Conservation (phyloP, 2,797 vertebrate species). For the Galago senegalensis region DNA sequence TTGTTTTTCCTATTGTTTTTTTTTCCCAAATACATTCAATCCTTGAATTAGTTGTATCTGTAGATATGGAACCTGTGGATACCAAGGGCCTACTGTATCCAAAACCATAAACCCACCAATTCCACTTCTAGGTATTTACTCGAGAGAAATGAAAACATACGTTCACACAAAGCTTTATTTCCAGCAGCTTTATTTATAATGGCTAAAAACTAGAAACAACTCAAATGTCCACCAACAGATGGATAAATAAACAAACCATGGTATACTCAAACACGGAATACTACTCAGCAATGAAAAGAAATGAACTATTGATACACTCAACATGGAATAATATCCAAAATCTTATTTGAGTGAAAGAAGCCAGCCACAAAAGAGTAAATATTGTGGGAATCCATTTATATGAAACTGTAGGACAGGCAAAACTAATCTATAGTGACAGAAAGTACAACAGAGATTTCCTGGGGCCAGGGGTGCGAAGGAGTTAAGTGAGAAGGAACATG, state of each 20-base stretch:
- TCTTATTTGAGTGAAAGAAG: not conserved
- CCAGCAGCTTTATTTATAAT: not conserved
- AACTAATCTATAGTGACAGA: not conserved
- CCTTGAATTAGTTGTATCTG: not conserved
- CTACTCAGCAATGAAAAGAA: not conserved
- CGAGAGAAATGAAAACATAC: not conserved
- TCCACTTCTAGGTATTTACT: not conserved
- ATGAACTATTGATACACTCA: not conserved
- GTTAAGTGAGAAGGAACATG: not conserved
- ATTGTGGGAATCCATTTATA: not conserved
- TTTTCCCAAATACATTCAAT: not conserved
- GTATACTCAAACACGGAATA: not conserved
- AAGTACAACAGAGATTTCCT: not conserved
- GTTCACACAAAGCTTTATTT: conserved; percentile 23
- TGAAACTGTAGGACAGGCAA: conserved; percentile 5
- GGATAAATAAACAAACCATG: not conserved
- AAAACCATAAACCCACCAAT: not conserved
- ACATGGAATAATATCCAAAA: not conserved
- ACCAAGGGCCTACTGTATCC: not conserved
- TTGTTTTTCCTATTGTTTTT: not conserved
- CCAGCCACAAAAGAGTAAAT: not conserved
- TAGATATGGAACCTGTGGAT: not conserved
- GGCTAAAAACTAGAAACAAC: not conserved
- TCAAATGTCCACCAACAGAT: not conserved
- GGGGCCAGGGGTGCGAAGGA: not conserved